Conservation (phyloP, 1,140 invertebrate species). For the Apis cerana region DNA sequence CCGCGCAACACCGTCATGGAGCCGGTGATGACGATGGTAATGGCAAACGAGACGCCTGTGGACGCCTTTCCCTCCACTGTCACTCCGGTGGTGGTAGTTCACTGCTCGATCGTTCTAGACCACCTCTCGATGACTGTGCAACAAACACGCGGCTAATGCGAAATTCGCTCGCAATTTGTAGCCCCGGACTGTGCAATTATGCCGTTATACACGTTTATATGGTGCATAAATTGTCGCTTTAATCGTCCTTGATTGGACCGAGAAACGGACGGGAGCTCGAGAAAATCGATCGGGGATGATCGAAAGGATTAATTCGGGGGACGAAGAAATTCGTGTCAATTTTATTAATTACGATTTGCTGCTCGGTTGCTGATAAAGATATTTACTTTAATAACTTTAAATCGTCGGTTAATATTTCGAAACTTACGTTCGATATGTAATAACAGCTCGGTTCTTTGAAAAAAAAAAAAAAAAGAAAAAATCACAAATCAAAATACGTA, state of each 20-base stretch:
- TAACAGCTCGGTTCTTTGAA: no score
- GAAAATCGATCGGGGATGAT: no score
- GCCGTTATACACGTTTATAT: not conserved
- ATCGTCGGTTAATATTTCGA: no score
- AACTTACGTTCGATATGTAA: no score
- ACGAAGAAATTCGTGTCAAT: no score
- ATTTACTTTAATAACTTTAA: no score
- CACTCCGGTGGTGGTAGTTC: not conserved
- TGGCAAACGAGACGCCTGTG: conserved; percentile 48
- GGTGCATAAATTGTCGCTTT: conserved; percentile 32
- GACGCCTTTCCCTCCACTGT: conserved; percentile 42
- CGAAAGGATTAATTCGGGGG: no score
- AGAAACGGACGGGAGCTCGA: not conserved
- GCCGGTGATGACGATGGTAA: conserved; percentile 56
- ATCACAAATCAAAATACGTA: no score
- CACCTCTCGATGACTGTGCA: conserved; percentile 53
- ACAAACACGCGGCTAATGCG: conserved; percentile 16
- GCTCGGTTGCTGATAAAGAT: no score
- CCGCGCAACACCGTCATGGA: conserved; percentile 62
- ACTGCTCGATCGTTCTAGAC: conserved; percentile 1
- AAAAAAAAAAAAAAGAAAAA: no score
- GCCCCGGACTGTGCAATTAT: conserved; percentile 19
- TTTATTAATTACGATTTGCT: no score
- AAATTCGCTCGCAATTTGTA: conserved; percentile 42
- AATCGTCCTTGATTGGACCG: conserved; percentile 17